Base-by-base conservation (phyloP, 2,113 vertebrate species). In the Rhynchomys soricoides region DNA sequence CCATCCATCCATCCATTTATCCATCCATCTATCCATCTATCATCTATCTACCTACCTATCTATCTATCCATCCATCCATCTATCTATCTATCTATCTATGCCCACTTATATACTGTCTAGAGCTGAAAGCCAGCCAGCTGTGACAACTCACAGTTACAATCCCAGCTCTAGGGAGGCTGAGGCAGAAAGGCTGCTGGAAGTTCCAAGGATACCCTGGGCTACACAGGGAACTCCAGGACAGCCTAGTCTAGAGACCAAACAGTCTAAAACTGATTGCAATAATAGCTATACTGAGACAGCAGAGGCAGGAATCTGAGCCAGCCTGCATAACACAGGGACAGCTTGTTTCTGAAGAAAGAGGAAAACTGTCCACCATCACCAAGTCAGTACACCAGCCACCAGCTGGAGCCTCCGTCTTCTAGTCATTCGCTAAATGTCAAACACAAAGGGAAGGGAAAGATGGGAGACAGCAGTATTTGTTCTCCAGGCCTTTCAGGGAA, bases 61-160 rank as follows among this genome's bases (percentile, higher is more conserved):
- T 1, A 24, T 62, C 34, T 7, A 7, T 16, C 24, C 31, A 1
- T 21, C 24, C 59, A 6, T n/a, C 5, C n/a, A 64, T 26, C 29
- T 34, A 13, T 13, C 22, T 31, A 3, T 19, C 26, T 59, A 6
- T n/a, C 3, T n/a, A 1, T 34, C 22, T 37, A 4, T 40, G 3
- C 29, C 48, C 64, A 34, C 40, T 45, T 82, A 37, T 31, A 57
- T 40, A 88, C 43, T 64, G 48, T n/a, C 52, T 83, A 59, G 26
- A 45, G 26, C 29, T 86, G 83, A 68, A 37, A 52, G 34, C 19
- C 64, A 52, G 34, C 19, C 64, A 52, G 48, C 12, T 16, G 11
- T 71, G 48, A 4, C 5, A n/a, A 52, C 29, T 29, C 50, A 88
- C 21, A 40, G 68, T 19, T 73, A 15, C 24, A 37, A 88, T 73